Conservation (phyloP, 2,113 vertebrate genomes). For the Solenodon paradoxus region DNA sequence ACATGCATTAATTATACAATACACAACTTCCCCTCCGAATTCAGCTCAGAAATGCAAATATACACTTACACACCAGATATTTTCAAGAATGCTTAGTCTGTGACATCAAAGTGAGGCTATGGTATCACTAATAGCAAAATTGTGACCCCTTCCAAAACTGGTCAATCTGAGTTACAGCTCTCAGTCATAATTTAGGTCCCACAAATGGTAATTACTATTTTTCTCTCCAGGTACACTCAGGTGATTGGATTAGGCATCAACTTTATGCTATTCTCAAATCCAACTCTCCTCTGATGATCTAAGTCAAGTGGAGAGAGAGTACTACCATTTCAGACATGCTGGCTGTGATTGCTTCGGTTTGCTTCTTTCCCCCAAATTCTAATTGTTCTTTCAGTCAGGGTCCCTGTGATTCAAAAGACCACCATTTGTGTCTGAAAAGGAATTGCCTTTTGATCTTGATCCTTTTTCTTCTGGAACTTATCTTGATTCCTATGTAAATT, state of each 20-base stretch:
- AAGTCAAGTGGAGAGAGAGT: not conserved
- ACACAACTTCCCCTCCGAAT: no score
- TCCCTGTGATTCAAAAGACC: not conserved
- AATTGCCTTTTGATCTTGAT: not conserved
- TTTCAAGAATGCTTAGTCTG: not conserved
- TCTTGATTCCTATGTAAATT: not conserved
- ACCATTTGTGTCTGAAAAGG: not conserved
- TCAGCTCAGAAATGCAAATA: not conserved
- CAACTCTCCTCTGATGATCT: not conserved
- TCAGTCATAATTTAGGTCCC: not conserved
- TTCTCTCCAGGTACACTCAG: not conserved
- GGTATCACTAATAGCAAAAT: not conserved
- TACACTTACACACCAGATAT: not conserved
- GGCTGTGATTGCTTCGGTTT: not conserved
- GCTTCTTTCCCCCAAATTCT: not conserved
- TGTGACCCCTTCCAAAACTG: not conserved
- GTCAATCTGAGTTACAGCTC: not conserved
- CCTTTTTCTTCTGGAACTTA: not conserved
- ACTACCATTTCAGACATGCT: not conserved
- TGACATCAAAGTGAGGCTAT: not conserved
- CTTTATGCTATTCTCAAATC: not conserved
- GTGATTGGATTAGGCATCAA: not conserved
- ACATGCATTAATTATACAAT: not conserved
- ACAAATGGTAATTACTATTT: not conserved
- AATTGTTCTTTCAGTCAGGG: not conserved